Base-by-base conservation (phyloP, 2,888 invertebrate genomes). In the Andrena trimmerana region DNA sequence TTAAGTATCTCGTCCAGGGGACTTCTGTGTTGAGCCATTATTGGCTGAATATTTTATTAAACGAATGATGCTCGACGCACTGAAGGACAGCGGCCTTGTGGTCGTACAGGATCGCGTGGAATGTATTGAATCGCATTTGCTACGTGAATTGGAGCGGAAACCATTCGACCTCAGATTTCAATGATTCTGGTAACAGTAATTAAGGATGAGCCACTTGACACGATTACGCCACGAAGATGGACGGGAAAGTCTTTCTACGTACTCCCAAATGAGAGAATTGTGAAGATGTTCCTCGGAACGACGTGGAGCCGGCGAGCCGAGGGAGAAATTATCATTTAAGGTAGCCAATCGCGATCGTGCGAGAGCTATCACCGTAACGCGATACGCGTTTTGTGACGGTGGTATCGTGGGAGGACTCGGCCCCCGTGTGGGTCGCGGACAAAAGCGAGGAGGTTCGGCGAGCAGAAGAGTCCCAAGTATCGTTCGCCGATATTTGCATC, bases 401-500 rank as follows among this genome's bases (percentile, higher is more conserved):
- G 27, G 20, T 72, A 54, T 82, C 83, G 82, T 81, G 74, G 82
- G 72, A 66, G 59, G 72, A 50, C 24, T 57, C 13, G 29, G 3
- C 62, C 59, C 24, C 8, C 54, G 71, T 74, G 79, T 84, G 84
- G 86, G 82, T 69, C 78, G 72, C 48, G 73, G 7, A 73, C 68
- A 71, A 80, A 78, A 73, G 71, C 69, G 73, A 68, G 60, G 77
- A 66, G 54, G 77, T 69, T 52, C 52, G 62, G 42, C 50, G 42
- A 57, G 48, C 48, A 72, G 66, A 62, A 60, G 66, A 59, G 60
- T 70, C 54, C 54, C 42, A 52, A 78, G 73, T 80, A 78, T 81
- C 78, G 75, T 54, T 67, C 57, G 54, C 33, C 70, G 85, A 73
- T 86, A 87, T 86, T 87, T 88, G 77, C 88, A 86, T 76, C 80